phyloP scores from a whole-genome alignment of 1,140 invertebrate genomes.

The Drosophila lacertosa region DNA sequence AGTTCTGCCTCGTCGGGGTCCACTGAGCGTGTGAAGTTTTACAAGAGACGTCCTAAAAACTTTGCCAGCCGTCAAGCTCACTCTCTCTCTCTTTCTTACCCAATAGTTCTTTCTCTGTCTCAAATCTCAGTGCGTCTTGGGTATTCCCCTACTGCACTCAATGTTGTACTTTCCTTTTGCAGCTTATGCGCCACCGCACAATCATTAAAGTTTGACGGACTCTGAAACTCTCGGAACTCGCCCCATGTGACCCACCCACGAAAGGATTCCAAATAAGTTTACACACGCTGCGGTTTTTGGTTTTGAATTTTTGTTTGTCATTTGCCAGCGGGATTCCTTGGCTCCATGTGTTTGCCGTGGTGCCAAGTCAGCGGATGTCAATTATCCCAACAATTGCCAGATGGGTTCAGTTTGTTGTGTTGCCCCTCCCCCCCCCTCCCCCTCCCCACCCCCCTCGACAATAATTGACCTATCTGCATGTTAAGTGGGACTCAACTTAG shows the following conservation, averaged over 20 bases:
- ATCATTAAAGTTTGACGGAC: constrained; percentile 74
- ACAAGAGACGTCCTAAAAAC: constrained; percentile 60
- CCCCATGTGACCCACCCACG: constrained; percentile 18
- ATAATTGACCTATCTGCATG: no score
- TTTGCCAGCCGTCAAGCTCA: constrained; percentile 36
- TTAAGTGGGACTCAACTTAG: no score
- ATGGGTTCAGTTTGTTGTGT: constrained; percentile 8
- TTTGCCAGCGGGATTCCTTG: constrained; percentile 19
- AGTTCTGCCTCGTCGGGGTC: constrained; percentile 53
- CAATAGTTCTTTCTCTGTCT: not conserved
- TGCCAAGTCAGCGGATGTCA: constrained; percentile 46
- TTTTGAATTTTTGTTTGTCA: constrained; percentile 57
- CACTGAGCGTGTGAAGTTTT: constrained; percentile 71
- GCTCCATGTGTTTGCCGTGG: constrained; percentile 32
- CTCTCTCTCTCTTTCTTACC: constrained; percentile 1
- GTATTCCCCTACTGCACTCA: constrained; percentile 45
- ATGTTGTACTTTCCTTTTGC: constrained; percentile 72
- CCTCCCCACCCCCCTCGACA: no score
- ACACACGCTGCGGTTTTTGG: constrained; percentile 33
- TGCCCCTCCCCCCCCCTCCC: no score
- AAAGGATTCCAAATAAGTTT: constrained; percentile 54
- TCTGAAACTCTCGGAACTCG: constrained; percentile 30
- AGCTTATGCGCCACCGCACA: constrained; percentile 72
- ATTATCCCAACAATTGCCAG: constrained; percentile 46
- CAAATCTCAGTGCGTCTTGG: constrained; percentile 33